Evolutionary conservation across 1,140 invertebrate species (phyloP), one percentile per base, ranked within the genome.

Genomic region (Harpegnathos saltator): DNA sequence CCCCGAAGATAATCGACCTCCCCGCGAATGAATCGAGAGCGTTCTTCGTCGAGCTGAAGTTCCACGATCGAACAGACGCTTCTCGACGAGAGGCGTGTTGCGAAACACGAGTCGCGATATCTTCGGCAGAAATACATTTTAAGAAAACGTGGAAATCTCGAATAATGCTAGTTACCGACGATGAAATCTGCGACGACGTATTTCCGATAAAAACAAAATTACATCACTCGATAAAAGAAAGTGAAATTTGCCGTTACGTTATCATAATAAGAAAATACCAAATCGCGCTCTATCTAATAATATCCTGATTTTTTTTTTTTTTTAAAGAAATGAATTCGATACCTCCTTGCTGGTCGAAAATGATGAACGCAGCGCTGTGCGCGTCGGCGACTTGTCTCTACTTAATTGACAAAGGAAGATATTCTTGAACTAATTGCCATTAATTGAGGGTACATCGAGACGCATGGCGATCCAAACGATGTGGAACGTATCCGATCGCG

Each of bases 361-460:
- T 1, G 38, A 44, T 11, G 38, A 44, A n/a, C n/a, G n/a, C n/a
- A n/a, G n/a, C 38, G 38, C 11, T 44, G 38, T 7, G 33, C 7
- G 7, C 33, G 3, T 77, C 3, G 56, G 17, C 52, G 50, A 38
- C 52, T 19, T 33, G 24, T 75, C 33, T 61, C 33, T 12, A 52
- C 59, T 15, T 29, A 12, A 65, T 65, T 15, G 26, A 7, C 29
- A 14, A 14, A 29, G 48, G 19, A 9, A 54, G 26, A 14, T 14
- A 15, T 63, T 56, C 15, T 38, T 17, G 17, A 50, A 7, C 17
- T 74, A 81, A 72, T 73, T 48, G 78, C n/a, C 11, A 3, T 44
- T 74, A 54, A 85, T 74, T 22, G 62, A 44, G 54, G 44, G 52
- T 85, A 50, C 38, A 59, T 69, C 29, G 14, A 26, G n/a, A 81